Evolutionary conservation across 92 coral and sea anemone genomes (phyloP), one percentile per base, ranked within the genome.

Genomic region (Desmophyllum pertusum): DNA sequence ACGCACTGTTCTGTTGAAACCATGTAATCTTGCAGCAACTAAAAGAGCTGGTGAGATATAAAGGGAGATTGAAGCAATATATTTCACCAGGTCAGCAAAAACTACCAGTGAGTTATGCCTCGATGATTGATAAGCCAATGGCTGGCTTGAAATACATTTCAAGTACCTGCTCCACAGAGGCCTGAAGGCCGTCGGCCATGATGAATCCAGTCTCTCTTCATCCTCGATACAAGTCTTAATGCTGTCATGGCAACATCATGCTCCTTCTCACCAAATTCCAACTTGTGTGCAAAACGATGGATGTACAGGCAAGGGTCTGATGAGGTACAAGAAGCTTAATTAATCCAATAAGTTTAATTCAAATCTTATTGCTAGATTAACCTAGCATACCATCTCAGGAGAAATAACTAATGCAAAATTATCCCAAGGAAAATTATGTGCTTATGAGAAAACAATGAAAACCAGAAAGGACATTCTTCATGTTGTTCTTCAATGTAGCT

Each of bases 131-230:
- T n/a, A n/a, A n/a, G n/a, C n/a, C n/a, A n/a, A n/a, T n/a, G n/a
- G n/a, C n/a, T n/a, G n/a, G n/a, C n/a, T n/a, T n/a, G n/a, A n/a
- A n/a, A n/a, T n/a, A n/a, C n/a, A n/a, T n/a, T n/a, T n/a, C n/a
- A n/a, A n/a, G n/a, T n/a, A n/a, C 98, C 98, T 75, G 99, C 99
- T 25, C 99, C 99, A 87, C 99, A 96, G 41, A 96, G 94, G 66
- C 99, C 99, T 30, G 99, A 96, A 31, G 99, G 99, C 50, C 99
- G 95, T 23, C 99, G 89, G 30, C 99, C 99, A 83, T 96, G 98
- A 67, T 96, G 99, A 76, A 96, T 94, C 99, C 99, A 96, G 75
- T 96, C 99, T 72, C 99, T 90, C 77, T 96, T 96, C 99, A 96
- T 96, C 36, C 99, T 75, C 46, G 97, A 80, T 33, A 94, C 99